phyloP scores from a whole-genome alignment of 2,113 vertebrate genomes.

The Cyanoderma ruficeps region DNA sequence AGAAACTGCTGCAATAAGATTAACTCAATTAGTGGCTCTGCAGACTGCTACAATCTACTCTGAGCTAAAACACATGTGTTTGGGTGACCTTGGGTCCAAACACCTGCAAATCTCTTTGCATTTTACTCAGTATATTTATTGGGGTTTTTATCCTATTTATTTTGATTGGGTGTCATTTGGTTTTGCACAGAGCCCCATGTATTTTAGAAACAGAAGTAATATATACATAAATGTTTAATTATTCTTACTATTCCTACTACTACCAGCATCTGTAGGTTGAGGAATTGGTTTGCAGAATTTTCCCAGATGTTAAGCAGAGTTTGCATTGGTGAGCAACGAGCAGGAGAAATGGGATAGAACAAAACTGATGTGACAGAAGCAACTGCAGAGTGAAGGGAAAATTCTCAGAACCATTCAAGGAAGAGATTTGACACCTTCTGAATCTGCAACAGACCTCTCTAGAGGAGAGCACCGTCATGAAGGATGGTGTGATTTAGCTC shows the following conservation, averaged over 20 bases:
- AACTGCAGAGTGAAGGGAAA: neutral
- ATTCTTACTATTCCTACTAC: conserved; percentile 11
- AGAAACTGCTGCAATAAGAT: neutral
- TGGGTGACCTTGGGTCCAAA: neutral
- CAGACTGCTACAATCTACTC: neutral
- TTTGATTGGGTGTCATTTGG: conserved; percentile 16
- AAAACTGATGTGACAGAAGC: neutral
- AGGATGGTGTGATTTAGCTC: neutral
- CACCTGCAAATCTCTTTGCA: conserved; percentile 34
- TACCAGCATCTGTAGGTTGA: neutral
- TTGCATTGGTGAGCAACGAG: neutral
- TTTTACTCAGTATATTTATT: conserved; percentile 25
- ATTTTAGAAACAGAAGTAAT: neutral
- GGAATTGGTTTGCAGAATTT: neutral
- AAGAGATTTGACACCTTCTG: neutral
- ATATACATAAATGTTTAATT: conserved; percentile 21
- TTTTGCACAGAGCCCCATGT: neutral
- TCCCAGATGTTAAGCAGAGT: conserved; percentile 6
- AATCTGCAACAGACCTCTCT: neutral
- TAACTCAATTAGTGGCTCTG: neutral
- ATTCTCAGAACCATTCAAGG: neutral
- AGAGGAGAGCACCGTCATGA: neutral
- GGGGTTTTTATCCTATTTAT: conserved; percentile 24
- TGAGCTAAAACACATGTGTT: conserved; percentile 24
- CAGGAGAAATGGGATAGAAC: neutral